Base-by-base conservation (phyloP, 1,140 invertebrate genomes). In the Battus philenor region DNA sequence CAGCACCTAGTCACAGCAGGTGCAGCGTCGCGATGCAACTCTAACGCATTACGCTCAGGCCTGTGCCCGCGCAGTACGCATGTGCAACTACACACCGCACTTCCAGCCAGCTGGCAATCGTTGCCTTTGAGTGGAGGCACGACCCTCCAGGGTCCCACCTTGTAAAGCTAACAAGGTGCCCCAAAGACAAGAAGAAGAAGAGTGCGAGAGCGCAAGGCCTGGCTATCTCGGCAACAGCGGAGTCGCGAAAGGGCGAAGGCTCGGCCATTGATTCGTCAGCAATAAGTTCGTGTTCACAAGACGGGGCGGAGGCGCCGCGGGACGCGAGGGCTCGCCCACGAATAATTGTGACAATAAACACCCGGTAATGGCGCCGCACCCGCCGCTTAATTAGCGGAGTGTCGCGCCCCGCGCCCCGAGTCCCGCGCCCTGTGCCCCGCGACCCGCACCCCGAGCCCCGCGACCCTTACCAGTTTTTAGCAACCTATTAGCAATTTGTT, bases 321-420 rank as follows among this genome's bases (percentile, higher is more conserved):
- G 9, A 39, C 44, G 15, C 4, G 34, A 31, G 38, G 33, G 33
- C 46, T 17, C 26, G 39, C 32, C 47, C 33, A 27, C 50, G 55
- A 59, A 68, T 72, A 68, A 68, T 68, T 66, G 68, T 72, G 59
- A 72, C 68, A 72, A 72, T 72, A 72, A 71, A 71, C 68, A 68
- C 52, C 49, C 55, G 39, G 65, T 72, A 72, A 72, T 72, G 65
- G 53, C 53, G 64, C 52, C 65, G 64, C 64, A 55, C 68, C 68
- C 65, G 55, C 50, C 44, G 56, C 57, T 58, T 70, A 64, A 70
- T 70, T 67, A 70, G 67, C 56, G 61, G 54, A 67, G 56, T 67
- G 63, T 50, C 54, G 52, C 52, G 50, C 49, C 20, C 47, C 8
- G 27, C 41, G 10, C 7, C 2, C 39, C 18, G 26, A n/a, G n/a